Percentiles rank a stretch among this genome's conserved stretches.
Evolutionary conservation across 2,113 vertebrate species (phyloP).

Genomic region (Enhydra lutris): DNA sequence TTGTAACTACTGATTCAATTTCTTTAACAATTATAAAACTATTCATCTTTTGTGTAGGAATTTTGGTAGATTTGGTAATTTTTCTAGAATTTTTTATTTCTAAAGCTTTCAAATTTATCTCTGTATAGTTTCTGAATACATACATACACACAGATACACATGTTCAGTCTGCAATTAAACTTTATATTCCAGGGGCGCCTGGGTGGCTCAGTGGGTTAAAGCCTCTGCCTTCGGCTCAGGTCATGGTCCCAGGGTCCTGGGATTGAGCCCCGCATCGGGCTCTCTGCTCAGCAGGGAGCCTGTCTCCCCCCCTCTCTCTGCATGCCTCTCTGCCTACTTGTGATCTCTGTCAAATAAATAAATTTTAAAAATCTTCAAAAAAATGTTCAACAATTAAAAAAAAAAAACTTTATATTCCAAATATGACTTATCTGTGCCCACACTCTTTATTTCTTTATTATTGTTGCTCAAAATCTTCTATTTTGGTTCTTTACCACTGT

Average conservation of each 20-base stretch:
- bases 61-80: neutral
- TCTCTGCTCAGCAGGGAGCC: too few species aligned
- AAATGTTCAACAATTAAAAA: too few species aligned
- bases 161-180: neutral
- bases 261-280: too few species aligned
- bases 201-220: too few species aligned
- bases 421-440: neutral
- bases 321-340: too few species aligned
- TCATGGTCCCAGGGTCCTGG: too few species aligned
- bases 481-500: neutral
- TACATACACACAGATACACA: neutral
- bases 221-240: too few species aligned
- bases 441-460: neutral
- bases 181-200: neutral
- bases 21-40: neutral
- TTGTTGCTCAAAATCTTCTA: neutral
- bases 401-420: neutral
- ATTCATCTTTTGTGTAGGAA: neutral
- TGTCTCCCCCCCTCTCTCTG: too few species aligned
- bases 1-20: neutral
- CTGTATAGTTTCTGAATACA: neutral
- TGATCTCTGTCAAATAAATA: too few species aligned
- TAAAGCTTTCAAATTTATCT: slow-evolving; percentile 2
- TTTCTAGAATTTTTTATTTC: neutral
- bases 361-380: too few species aligned